Conservation (phyloP, 2,113 vertebrate species). For the Sisor rabdophorus region DNA sequence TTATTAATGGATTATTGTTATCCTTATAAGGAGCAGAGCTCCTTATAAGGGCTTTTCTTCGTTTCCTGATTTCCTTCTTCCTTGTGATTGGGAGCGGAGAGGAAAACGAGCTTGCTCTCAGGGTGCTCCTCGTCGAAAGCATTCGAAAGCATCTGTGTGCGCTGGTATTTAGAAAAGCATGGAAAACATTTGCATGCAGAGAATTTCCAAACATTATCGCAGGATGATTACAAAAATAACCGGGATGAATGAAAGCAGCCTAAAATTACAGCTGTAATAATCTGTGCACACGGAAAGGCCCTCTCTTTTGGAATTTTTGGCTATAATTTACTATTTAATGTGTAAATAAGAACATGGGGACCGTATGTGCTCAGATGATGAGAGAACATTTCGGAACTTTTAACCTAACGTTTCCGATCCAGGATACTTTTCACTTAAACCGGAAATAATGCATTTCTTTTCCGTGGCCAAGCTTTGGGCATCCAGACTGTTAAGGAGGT, state of each 20-base stretch:
- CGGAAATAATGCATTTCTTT: not conserved
- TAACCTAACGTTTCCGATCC: too few relatives aligned
- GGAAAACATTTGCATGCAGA: not conserved
- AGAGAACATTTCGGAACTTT: not conserved
- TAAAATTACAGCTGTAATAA: not conserved
- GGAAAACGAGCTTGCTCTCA: not conserved
- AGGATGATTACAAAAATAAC: not conserved
- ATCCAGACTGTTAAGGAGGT: not conserved
- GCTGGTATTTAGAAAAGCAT: not conserved
- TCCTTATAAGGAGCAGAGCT: too few relatives aligned
- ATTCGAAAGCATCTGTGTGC: too few relatives aligned
- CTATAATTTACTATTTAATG: not conserved
- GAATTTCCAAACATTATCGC: too few relatives aligned
- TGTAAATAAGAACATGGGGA: not conserved
- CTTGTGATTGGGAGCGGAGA: not conserved
- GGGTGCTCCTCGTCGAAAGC: too few relatives aligned
- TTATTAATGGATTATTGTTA: not conserved
- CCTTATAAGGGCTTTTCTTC: not conserved
- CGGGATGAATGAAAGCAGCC: not conserved
- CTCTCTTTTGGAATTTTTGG: not conserved
- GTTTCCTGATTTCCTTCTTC: not conserved
- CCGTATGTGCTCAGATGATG: not conserved
- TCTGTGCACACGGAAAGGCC: not conserved
- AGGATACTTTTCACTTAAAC: constrained; percentile 1
- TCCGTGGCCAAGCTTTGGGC: not conserved